Evolutionary conservation across 2,888 invertebrate species (phyloP).

Genomic region (Patella ulyssiponensis): DNA sequence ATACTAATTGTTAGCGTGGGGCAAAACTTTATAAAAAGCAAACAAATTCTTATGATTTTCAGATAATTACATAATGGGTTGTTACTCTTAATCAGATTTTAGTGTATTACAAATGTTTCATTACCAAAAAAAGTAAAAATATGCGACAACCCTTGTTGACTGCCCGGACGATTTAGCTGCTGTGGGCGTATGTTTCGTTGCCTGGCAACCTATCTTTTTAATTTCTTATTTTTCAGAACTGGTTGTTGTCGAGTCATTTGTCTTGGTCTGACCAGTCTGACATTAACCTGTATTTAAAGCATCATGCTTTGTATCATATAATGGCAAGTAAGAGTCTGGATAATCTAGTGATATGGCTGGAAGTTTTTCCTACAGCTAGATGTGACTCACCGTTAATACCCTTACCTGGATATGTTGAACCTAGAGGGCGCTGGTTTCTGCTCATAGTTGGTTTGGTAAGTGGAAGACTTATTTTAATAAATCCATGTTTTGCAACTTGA

Average conservation of each 20-base stretch:
- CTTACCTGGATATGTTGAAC: conserved; percentile 61
- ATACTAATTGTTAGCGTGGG: too few species aligned
- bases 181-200: too few species aligned
- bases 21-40: too few species aligned
- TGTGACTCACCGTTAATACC: conserved; percentile 22
- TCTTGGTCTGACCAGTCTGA: conserved; percentile 82
- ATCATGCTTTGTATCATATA: conserved; percentile 81
- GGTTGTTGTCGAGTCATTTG: conserved; percentile 85
- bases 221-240: conserved; percentile 74
- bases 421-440: conserved; percentile 65
- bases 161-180: too few species aligned
- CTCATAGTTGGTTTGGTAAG: conserved; percentile 69
- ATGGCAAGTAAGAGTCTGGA: conserved; percentile 55
- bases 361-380: conserved; percentile 61
- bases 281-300: conserved; percentile 82
- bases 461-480: conserved; percentile 3
- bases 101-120: too few species aligned
- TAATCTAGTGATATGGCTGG: conserved; percentile 70
- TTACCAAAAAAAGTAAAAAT: too few species aligned
- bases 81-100: too few species aligned
- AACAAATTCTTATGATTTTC: too few species aligned
- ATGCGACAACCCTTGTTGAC: too few species aligned
- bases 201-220: too few species aligned
- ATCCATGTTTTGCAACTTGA: too few species aligned
- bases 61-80: too few species aligned